A percentile compares a stretch with the other conserved stretches of the same genome.
Conservation (phyloP, 2,888 invertebrate genomes). For the Mythimna pallens region DNA sequence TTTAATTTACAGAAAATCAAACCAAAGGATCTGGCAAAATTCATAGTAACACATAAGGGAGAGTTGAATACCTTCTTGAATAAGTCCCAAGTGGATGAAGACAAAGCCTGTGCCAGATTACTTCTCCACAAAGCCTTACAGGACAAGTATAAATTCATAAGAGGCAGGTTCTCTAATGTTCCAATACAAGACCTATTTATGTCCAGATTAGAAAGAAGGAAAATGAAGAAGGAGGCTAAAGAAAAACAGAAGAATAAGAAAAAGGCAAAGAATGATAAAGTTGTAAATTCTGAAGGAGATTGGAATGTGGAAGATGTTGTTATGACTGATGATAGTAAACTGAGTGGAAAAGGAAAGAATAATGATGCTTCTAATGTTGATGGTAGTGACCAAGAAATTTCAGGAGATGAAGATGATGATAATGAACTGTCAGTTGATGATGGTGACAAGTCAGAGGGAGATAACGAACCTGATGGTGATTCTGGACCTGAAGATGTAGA, state of each 20-base stretch:
- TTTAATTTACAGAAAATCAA: slow-evolving; percentile 84
- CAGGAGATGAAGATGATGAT: slow-evolving; percentile 50
- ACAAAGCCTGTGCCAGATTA: slow-evolving; percentile 85
- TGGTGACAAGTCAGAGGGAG: slow-evolving; percentile 13
- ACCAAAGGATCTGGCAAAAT: slow-evolving; percentile 83
- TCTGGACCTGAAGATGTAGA: slow-evolving; percentile 19
- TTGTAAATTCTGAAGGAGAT: slow-evolving; percentile 76
- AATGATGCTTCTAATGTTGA: slow-evolving; percentile 33
- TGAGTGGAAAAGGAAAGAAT: slow-evolving; percentile 35
- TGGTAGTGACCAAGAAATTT: slow-evolving; percentile 40
- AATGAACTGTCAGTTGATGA: slow-evolving; percentile 7
- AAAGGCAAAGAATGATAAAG: slow-evolving; percentile 70
- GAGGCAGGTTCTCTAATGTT: slow-evolving; percentile 80
- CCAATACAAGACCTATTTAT: slow-evolving; percentile 85
- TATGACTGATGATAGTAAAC: slow-evolving; percentile 48
- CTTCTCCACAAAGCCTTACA: slow-evolving; percentile 83
- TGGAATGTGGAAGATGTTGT: slow-evolving; percentile 79
- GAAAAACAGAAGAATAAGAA: slow-evolving; percentile 81
- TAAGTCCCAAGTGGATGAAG: slow-evolving; percentile 79
- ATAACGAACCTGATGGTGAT: slow-evolving; percentile 38
- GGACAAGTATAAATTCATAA: slow-evolving; percentile 82
- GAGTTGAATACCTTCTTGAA: slow-evolving; percentile 80
- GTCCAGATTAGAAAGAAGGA: slow-evolving; percentile 84
- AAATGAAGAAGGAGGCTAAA: slow-evolving; percentile 83
- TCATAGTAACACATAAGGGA: slow-evolving; percentile 83